Conservation (phyloP, 2,797 vertebrate genomes). For the Sebastes steindachneri region DNA sequence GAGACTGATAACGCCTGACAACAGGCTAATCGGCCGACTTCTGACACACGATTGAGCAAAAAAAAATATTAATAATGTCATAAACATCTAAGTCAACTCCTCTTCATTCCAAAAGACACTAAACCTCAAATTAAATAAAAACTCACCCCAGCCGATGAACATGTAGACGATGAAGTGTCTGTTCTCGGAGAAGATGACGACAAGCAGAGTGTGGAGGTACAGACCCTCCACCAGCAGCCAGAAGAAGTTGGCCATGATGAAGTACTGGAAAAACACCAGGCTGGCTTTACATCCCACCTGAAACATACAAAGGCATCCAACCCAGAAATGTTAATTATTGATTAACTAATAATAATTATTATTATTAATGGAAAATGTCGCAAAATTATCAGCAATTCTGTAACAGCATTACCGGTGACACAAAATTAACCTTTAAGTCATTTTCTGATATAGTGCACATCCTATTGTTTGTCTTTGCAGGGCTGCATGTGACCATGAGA, state of each 20-base stretch:
- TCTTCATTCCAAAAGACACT: background rate
- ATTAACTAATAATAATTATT: no score
- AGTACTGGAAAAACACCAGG: conserved; percentile 92
- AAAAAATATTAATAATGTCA: background rate
- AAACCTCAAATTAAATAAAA: background rate
- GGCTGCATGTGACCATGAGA: background rate
- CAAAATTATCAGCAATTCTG: background rate
- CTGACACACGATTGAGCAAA: background rate
- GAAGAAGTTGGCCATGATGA: conserved; percentile 94
- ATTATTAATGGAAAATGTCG: background rate
- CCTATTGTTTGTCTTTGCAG: background rate
- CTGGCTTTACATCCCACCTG: conserved; percentile 92
- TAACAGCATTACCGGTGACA: background rate
- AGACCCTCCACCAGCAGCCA: conserved; percentile 95
- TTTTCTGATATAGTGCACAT: background rate
- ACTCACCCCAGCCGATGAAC: conserved; percentile 90
- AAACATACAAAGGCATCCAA: conserved; percentile 28
- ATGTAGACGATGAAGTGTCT: conserved; percentile 87
- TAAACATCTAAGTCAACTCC: background rate
- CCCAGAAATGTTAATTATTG: background rate
- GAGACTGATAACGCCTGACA: no score
- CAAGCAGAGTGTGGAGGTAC: conserved; percentile 91
- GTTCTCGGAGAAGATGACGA: conserved; percentile 87
- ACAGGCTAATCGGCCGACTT: background rate
- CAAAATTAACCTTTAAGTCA: background rate